Evolutionary conservation across 64 coral and sea anemone species (phyloP).

Genomic region (Anthopleura sola): DNA sequence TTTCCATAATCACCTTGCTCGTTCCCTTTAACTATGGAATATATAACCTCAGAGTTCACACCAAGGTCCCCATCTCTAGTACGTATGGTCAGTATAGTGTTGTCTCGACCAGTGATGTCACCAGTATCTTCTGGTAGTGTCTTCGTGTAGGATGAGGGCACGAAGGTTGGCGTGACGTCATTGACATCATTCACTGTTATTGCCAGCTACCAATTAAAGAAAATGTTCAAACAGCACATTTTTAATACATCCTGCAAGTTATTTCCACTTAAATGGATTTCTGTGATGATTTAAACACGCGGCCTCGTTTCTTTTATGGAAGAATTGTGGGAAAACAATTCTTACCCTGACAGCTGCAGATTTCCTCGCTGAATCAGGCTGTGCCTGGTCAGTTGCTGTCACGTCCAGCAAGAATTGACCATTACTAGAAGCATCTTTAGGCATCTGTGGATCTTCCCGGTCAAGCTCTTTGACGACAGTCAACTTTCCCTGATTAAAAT

Average conservation of each 20-base stretch:
- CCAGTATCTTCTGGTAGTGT: not conserved
- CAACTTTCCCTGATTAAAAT: slow-evolving; percentile 48
- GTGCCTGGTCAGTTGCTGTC: slow-evolving; percentile 70
- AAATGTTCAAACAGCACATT: not conserved
- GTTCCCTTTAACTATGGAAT: slow-evolving; percentile 71
- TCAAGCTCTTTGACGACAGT: slow-evolving; percentile 58
- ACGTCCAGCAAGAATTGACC: slow-evolving; percentile 58
- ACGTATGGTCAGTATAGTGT: slow-evolving; percentile 38
- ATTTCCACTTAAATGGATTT: not conserved
- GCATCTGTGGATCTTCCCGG: slow-evolving; percentile 52
- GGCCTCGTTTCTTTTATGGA: no score
- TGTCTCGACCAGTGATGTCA: not conserved
- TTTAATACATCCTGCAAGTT: no score
- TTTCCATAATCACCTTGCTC: slow-evolving; percentile 57
- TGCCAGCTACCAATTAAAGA: slow-evolving; percentile 41
- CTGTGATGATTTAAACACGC: no score
- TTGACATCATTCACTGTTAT: slow-evolving; percentile 71
- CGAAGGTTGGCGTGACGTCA: slow-evolving; percentile 6
- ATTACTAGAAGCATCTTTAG: slow-evolving; percentile 44
- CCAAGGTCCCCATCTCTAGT: slow-evolving; percentile 66
- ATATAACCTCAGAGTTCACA: slow-evolving; percentile 50
- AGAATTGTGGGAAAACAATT: no score
- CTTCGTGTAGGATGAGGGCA: not conserved
- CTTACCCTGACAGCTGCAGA: slow-evolving; percentile 33
- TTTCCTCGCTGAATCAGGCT: slow-evolving; percentile 10